A percentile compares a stretch with the other conserved stretches of the same genome.
These are phyloP conservation scores for Drosophila subpulchrella DNA, from an alignment of 1,140 invertebrate genomes.

Conservation along the genomic window DNA sequence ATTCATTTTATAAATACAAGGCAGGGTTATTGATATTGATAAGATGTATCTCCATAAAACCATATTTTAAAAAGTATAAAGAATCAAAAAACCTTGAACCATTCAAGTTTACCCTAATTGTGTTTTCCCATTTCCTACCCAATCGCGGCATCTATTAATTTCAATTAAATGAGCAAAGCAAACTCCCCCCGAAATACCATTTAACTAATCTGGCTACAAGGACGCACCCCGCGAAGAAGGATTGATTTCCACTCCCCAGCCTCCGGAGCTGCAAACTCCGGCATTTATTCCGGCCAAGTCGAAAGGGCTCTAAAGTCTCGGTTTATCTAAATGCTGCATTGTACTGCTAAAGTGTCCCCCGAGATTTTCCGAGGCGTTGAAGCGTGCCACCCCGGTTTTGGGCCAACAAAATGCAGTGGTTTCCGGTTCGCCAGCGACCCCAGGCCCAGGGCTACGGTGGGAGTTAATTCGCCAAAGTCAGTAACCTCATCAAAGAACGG, in stretches of 20 bases:
- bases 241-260: constrained; percentile 34
- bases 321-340: constrained; percentile 81
- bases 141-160: constrained; percentile 18
- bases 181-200: constrained; percentile 17
- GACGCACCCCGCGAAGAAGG: constrained; percentile 29
- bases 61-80: too few species aligned
- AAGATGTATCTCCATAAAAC: too few species aligned
- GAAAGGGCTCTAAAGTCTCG: constrained; percentile 61
- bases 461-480: constrained; percentile 83
- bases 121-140: background rate
- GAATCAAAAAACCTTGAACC: background rate
- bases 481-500: constrained; percentile 82
- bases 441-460: constrained; percentile 23
- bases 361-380: constrained; percentile 80
- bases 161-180: constrained; percentile 25
- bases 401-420: constrained; percentile 82
- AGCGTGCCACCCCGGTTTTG: constrained; percentile 70
- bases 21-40: too few species aligned
- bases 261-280: background rate
- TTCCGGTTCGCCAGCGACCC: constrained; percentile 75
- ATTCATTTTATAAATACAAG: too few species aligned
- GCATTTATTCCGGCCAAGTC: constrained; percentile 22
- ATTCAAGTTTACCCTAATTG: constrained; percentile 9
- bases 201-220: constrained; percentile 42
- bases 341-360: constrained; percentile 75